Base-by-base conservation (phyloP, 2,797 vertebrate genomes). In the Telmatherina bonti region DNA sequence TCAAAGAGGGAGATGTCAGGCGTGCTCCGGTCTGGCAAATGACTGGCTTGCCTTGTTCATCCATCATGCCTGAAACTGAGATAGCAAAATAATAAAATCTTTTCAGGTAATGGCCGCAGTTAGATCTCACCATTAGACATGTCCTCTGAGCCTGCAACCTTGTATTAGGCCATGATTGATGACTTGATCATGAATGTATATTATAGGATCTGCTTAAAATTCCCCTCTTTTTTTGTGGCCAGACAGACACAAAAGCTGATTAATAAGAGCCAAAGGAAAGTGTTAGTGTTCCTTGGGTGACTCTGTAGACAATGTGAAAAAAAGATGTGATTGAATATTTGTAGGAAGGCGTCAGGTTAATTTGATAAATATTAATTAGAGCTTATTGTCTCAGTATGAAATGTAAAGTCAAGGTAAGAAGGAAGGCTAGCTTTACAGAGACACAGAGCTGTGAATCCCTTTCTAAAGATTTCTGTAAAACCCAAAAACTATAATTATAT, bases 121-220 rank as follows among this genome's bases (percentile, higher is more conserved):
- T 73, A 82, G 81, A 81, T 76, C 56, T 77, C 47, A 26, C 72
- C 62, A 83, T 89, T 84, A 89, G 69, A 75, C 76, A 67, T 24
- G 69, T 85, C 81, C 70, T 65, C 62, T 67, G 60, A 62, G 66
- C 61, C 65, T 72, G 70, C 76, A 82, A 75, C 78, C 72, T 73
- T 67, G 73, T 82, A 81, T 89, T 76, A 73, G 74, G 53, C 55
- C 36, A 9, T 92, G 91, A 93, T 89, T 87, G 89, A 92, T 92
- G 82, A 87, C 83, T 84, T 89, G 85, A 7, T 89, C 87, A 80
- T 64, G 66, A 63, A 36, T 60, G 54, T 71, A 81, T 78, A 88
- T 83, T 82, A 88, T 76, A 85, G 67, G 51, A 79, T 81, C 86
- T 83, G 79, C 81, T 89, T 91, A 75, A 88, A 85, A 89, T 85